phyloP scores from a whole-genome alignment of 2,888 invertebrate species.

The Tachina lurida region DNA sequence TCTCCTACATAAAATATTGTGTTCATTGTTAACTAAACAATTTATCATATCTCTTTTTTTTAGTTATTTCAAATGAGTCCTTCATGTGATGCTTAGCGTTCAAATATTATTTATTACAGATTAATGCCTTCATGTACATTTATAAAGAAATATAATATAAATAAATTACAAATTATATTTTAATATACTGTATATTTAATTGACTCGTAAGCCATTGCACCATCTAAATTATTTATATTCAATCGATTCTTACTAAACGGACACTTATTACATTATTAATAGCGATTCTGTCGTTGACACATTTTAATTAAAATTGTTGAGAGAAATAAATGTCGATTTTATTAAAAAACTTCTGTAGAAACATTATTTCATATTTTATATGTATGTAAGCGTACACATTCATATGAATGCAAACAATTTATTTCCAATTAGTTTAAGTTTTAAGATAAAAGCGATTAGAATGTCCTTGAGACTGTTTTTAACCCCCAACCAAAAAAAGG shows the following conservation, averaged over 20 bases:
- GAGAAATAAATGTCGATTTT: neutral
- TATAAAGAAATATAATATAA: neutral
- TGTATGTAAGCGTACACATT: neutral
- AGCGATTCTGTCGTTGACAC: neutral
- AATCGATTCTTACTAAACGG: neutral
- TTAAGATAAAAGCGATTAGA: neutral
- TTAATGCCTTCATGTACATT: neutral
- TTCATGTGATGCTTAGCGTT: too few relatives aligned
- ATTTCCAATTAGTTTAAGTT: neutral
- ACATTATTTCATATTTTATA: neutral
- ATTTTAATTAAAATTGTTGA: conserved; percentile 9
- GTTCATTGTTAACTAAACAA: too few relatives aligned
- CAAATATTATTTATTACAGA: neutral
- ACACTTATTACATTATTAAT: neutral
- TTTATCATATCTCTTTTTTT: too few relatives aligned
- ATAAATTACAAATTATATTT: neutral
- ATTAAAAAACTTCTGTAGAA: neutral
- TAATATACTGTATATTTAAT: neutral
- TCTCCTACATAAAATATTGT: too few relatives aligned
- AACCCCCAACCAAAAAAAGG: too few relatives aligned
- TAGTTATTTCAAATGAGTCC: too few relatives aligned
- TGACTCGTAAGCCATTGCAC: neutral
- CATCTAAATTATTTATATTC: neutral
- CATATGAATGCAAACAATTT: neutral
- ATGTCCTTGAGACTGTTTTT: neutral